These are phyloP conservation scores for Pygoscelis adeliae DNA, from an alignment of 2,113 vertebrate genomes.

Conservation along the genomic window DNA sequence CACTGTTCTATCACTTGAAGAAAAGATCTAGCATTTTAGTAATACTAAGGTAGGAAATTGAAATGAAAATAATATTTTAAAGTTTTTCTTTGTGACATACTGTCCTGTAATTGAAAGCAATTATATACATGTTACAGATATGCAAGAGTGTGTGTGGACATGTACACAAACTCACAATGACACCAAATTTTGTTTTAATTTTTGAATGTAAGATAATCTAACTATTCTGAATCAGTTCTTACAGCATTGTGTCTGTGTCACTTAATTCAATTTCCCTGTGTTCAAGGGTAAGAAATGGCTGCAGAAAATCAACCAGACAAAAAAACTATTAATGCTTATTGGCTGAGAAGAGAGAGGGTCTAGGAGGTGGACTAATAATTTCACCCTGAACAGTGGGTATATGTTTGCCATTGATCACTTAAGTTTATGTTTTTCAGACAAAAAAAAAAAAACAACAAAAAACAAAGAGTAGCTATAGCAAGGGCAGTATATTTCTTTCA, in stretches of 20 bases:
- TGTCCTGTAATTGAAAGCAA: neutral
- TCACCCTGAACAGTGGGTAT: neutral
- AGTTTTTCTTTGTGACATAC: neutral
- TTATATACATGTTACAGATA: neutral
- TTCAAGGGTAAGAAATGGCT: neutral
- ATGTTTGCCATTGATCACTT: neutral
- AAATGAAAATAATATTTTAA: neutral
- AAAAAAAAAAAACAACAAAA: neutral
- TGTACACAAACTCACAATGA: neutral
- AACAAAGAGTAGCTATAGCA: neutral
- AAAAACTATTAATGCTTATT: neutral
- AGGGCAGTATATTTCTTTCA: neutral
- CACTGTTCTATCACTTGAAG: neutral
- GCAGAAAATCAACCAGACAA: neutral
- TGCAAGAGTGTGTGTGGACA: neutral
- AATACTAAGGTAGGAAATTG: neutral
- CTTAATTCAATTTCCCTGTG: neutral
- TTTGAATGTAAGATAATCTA: neutral
- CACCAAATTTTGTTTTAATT: neutral
- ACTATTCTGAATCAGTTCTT: neutral
- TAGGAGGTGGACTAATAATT: neutral
- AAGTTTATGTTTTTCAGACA: neutral
- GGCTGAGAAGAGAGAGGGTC: neutral
- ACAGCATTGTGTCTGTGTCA: neutral
- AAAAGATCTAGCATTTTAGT: neutral